Base-by-base conservation (phyloP, 2,888 invertebrate genomes). In the Calameuta filiformis region DNA sequence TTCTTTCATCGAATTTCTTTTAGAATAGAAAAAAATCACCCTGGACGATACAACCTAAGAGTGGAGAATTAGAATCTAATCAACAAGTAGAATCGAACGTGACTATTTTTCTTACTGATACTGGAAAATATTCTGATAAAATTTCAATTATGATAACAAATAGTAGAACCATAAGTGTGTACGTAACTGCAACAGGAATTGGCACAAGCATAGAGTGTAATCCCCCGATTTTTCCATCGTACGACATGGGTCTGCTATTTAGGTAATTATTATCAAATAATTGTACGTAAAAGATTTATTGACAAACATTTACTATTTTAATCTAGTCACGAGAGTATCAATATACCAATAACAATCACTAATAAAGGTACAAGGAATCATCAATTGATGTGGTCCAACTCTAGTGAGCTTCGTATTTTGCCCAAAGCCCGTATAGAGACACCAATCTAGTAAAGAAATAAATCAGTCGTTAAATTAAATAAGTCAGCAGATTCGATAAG, bases 141-240 rank as follows among this genome's bases (percentile, higher is more conserved):
- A 79, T 93, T 34, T 79, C 83, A 23, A 82, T 93, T 35, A 79
- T 85, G 15, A 83, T 92, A 35, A 79, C 90, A 56, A 92, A 93
- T 82, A 92, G 93, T 77, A 91, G 92, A 40, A 89, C 91, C 3
- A 88, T 92, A 33, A 84, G 85, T 9, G 90, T 93, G 30, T 92
- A 93, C 9, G 85, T 96, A 69, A 92, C 92, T 35, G 95, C 94
- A 0, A 93, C 92, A 80, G 96, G 95, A 23, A 90, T 93, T 73
- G 96, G 96, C 4, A 94, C 94, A 1, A 94, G 95, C 81, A 94
- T 96, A 80, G 85, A 94, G 35, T 93, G 94, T 23, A 93, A 94
- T 73, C 95, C 95, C 1, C 89, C 92, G 1, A 92, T 95, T 76
- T 93, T 94, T 69, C 94, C 93, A 34, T 91, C 87, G 33, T 92